These are phyloP conservation scores for Microchrysa polita DNA, from an alignment of 2,888 invertebrate genomes.

Conservation along the genomic window DNA sequence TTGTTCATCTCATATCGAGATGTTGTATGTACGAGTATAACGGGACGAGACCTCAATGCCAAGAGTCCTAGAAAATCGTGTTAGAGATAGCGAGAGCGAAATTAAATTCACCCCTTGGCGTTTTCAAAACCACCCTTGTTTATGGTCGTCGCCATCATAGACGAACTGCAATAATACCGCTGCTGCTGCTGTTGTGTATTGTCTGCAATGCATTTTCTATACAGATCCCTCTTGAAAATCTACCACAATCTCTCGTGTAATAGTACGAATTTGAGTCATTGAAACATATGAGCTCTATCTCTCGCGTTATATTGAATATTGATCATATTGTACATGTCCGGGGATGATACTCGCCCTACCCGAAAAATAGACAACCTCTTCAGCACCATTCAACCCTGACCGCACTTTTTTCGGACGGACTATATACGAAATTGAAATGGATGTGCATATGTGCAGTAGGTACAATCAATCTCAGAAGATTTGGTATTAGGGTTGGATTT, in stretches of 20 bases:
- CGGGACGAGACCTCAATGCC: not conserved
- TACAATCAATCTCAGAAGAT: too few relatives aligned
- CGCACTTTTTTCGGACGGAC: not conserved
- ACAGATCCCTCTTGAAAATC: slow-evolving; percentile 2
- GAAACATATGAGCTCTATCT: slow-evolving; percentile 21
- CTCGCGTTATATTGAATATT: slow-evolving; percentile 21
- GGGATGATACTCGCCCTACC: not conserved
- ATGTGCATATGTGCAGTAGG: too few relatives aligned
- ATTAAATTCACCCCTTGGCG: slow-evolving; percentile 23
- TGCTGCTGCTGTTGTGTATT: not conserved
- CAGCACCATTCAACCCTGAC: not conserved
- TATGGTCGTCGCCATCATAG: not conserved
- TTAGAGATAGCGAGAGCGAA: slow-evolving; percentile 4
- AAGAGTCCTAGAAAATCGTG: not conserved
- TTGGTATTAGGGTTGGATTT: too few relatives aligned
- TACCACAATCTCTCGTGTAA: slow-evolving; percentile 32
- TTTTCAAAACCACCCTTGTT: not conserved
- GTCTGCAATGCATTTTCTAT: not conserved
- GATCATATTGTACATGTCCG: slow-evolving; percentile 8
- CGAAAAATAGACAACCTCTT: too few relatives aligned
- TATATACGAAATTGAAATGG: slow-evolving; percentile 1
- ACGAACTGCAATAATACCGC: too few relatives aligned
- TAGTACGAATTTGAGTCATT: slow-evolving; percentile 17
- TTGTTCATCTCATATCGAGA: too few relatives aligned
- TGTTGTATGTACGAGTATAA: too few relatives aligned